Conservation (phyloP, 2,113 vertebrate species). For the Gavia stellata region DNA sequence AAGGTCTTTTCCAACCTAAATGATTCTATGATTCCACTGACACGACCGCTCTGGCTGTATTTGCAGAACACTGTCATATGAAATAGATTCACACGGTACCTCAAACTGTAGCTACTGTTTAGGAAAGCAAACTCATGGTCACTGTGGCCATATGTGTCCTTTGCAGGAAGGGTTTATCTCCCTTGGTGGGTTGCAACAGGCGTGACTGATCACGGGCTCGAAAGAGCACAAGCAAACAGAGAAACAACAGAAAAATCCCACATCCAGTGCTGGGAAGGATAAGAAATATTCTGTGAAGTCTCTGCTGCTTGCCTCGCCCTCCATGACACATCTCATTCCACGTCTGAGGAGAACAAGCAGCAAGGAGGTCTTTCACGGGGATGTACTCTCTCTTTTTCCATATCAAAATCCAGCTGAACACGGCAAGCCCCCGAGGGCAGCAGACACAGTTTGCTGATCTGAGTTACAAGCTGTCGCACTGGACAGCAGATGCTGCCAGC, state of each 20-base stretch:
- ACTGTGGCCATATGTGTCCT: not conserved
- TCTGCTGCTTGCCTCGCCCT: not conserved
- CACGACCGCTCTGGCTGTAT: fast-evolving
- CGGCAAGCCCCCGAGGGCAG: not conserved
- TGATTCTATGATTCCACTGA: not conserved
- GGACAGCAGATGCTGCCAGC: not conserved
- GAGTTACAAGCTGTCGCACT: not conserved
- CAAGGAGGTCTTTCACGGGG: not conserved
- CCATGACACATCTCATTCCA: not conserved
- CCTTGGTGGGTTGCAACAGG: not conserved
- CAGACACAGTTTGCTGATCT: not conserved
- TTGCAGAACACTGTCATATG: not conserved
- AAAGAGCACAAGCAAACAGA: not conserved
- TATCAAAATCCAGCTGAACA: not conserved
- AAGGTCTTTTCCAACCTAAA: not conserved
- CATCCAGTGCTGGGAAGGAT: not conserved
- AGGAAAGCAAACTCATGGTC: not conserved
- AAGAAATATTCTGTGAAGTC: not conserved
- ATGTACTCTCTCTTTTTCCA: not conserved
- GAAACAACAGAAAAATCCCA: not conserved
- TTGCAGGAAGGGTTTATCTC: not conserved
- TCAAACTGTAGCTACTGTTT: not conserved
- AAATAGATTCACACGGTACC: not conserved
- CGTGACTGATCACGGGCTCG: not conserved
- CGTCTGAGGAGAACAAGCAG: not conserved